phyloP scores from a whole-genome alignment of 2,113 vertebrate genomes.

The Notothenia coriiceps region DNA sequence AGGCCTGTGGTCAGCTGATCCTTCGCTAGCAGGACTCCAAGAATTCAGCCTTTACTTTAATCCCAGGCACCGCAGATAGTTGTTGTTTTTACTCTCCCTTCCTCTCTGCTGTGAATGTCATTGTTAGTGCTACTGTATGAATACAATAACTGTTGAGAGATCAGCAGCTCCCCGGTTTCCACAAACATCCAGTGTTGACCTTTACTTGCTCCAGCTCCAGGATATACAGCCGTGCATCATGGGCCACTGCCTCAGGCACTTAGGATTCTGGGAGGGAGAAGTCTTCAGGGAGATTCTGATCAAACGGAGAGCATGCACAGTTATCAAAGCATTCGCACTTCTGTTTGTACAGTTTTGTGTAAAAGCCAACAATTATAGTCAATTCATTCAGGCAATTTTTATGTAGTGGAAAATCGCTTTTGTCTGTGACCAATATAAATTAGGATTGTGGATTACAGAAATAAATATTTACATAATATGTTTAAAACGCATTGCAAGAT shows the following conservation, averaged over 20 bases:
- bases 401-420: conserved; percentile 31
- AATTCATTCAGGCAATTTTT: conserved; percentile 31
- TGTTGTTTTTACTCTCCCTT: conserved; percentile 12
- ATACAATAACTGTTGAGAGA: conserved; percentile 72
- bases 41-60: conserved; percentile 43
- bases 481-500: neutral
- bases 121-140: conserved; percentile 50
- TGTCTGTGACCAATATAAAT: conserved; percentile 11
- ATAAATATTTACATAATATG: neutral
- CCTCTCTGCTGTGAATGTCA: conserved; percentile 61
- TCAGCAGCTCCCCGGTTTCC: conserved; percentile 67
- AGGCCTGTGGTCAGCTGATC: conserved; percentile 40
- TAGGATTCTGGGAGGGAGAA: conserved; percentile 69
- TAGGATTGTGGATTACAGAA: neutral
- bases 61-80: conserved; percentile 24
- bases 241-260: conserved; percentile 75
- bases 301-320: conserved; percentile 67
- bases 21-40: conserved; percentile 45
- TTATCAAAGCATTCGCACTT: conserved; percentile 74
- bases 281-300: conserved; percentile 76
- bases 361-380: conserved; percentile 62
- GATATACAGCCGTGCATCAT: conserved; percentile 76
- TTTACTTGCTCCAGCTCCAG: conserved; percentile 76
- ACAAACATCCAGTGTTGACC: conserved; percentile 79
- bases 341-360: conserved; percentile 71